Conservation (phyloP, 2,113 vertebrate species). For the Poecile atricapillus region DNA sequence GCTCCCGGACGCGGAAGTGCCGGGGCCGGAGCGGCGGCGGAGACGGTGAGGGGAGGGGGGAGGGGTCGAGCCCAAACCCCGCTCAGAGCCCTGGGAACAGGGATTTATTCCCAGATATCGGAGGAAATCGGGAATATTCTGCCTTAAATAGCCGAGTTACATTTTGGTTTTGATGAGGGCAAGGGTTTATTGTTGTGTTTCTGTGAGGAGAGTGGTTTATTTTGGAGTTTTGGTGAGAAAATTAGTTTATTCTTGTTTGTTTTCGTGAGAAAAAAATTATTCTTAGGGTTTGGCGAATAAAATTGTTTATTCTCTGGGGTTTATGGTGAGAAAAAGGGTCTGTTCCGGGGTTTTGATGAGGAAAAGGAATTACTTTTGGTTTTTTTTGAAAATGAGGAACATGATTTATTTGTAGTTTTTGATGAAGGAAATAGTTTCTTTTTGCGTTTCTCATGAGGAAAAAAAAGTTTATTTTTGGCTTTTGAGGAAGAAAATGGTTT, state of each 20-base stretch:
- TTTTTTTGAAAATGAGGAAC: neutral
- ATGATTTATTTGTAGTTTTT: neutral
- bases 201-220: neutral
- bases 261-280: neutral
- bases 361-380: neutral
- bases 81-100: neutral
- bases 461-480: neutral
- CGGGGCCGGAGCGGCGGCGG: neutral
- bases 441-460: neutral
- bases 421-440: neutral
- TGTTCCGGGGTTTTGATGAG: neutral
- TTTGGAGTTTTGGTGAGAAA: neutral
- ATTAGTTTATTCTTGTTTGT: neutral
- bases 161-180: neutral
- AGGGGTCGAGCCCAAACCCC: neutral
- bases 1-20: neutral
- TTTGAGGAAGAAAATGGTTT: neutral
- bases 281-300: neutral
- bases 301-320: neutral
- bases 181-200: neutral
- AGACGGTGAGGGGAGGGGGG: neutral
- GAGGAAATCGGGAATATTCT: neutral
- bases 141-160: accelerated
- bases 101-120: neutral
- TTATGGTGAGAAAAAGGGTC: neutral